Percentiles rank a stretch among this genome's conserved stretches.
These are phyloP conservation scores for Panthera leo DNA, from an alignment of 2,113 vertebrate genomes.

Conservation along the genomic window DNA sequence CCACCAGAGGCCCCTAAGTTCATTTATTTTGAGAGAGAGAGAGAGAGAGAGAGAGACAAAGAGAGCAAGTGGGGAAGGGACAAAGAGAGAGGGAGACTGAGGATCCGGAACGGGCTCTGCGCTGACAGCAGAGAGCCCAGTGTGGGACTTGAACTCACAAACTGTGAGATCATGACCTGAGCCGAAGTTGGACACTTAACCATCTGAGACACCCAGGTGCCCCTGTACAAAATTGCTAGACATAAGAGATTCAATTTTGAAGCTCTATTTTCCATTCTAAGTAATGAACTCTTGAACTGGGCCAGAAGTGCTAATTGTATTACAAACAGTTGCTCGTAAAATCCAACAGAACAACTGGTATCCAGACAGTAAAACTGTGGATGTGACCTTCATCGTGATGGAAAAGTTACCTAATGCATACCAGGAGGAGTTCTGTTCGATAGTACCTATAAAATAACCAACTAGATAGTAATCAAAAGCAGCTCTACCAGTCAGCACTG, in stretches of 20 bases:
- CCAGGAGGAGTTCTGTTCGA: neutral
- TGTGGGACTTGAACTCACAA: too few species aligned
- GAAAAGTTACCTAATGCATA: neutral
- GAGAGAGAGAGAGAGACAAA: too few species aligned
- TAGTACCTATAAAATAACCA: neutral
- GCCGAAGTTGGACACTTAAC: too few species aligned
- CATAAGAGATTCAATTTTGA: neutral
- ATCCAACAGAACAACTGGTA: neutral
- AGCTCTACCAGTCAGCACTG: neutral
- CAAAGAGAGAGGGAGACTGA: too few species aligned
- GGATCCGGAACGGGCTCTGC: too few species aligned
- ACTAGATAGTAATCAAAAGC: neutral
- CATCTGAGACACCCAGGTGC: too few species aligned
- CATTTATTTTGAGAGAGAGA: too few species aligned
- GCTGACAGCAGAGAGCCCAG: too few species aligned
- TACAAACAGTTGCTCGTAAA: neutral
- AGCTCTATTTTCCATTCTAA: neutral
- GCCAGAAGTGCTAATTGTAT: neutral
- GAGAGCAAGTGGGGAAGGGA: too few species aligned
- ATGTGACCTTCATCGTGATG: neutral
- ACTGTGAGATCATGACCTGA: too few species aligned
- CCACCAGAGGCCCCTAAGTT: too few species aligned
- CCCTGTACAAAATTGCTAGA: neutral
- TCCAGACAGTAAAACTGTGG: neutral
- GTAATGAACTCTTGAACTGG: neutral